Evolutionary conservation across 2,113 vertebrate species (phyloP), one percentile per base, ranked within the genome.

Genomic region (Ursus arctos): DNA sequence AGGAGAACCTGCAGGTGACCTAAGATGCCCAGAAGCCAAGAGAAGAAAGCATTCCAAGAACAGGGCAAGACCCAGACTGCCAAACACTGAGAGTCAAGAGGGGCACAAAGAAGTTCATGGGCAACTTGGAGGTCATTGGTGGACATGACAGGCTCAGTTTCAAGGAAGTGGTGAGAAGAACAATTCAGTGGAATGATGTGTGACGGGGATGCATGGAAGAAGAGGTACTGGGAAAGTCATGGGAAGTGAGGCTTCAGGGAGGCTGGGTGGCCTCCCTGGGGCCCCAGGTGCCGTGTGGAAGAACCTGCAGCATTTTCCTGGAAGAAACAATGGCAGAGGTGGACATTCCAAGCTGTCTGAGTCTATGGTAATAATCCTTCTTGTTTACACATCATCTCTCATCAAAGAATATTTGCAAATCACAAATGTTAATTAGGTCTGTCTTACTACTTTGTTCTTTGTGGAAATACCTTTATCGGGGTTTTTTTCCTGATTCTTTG

Each of bases 401-500:
- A 71, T 24, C 47, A 83, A 67, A 71, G 90, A 67, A 65, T 79
- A 47, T 87, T 72, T 95, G 69, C 55, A 84, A 55, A 74, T 91
- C 81, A 84, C 36, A 94, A 76, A 94, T 80, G 47, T 33, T 79
- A 72, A 95, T 84, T 53, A n/a, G 31, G 13, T 59, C 67, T 63
- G 7, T 57, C 69, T 74, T 88, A 33, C 71, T 43, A 55, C 40
- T 77, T 90, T 85, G 6, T n/a, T 81, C 57, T 96, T 43, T 57
- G 31, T 84, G 36, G 15, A 53, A 74, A 59, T 81, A 47, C 1
- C 47, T 89, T 92, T 47, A 43, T 80, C n/a, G 4, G 4, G 19
- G 43, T 49, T 36, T 49, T 53, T 96, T 92, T 87, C 57, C n/a
- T 77, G n/a, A 94, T 93, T 93, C 43, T 43, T 43, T 76, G 21